Percentiles rank a stretch among this genome's conserved stretches.
Evolutionary conservation across 2,888 invertebrate genomes (phyloP).

Genomic region (Scrobipalpa atriplicella): DNA sequence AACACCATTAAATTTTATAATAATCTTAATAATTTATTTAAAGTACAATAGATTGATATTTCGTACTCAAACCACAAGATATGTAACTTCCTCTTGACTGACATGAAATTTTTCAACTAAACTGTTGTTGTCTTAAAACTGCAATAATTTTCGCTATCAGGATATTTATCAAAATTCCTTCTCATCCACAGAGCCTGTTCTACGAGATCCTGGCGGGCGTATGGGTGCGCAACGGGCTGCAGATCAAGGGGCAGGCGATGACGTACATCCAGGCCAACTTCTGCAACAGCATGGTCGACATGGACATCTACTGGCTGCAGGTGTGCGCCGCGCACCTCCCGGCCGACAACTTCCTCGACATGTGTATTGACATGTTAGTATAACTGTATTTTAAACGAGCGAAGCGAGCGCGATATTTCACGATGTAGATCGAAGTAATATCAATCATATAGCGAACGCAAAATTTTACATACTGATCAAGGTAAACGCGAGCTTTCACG

Average conservation of each 20-base stretch:
- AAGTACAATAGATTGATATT: too few relatives aligned
- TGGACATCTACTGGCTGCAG: conserved; percentile 97
- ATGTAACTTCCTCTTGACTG: too few relatives aligned
- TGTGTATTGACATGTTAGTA: conserved; percentile 92
- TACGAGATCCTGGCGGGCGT: conserved; percentile 97
- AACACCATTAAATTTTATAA: too few relatives aligned
- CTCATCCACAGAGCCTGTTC: conserved; percentile 90
- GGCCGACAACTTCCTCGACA: conserved; percentile 92
- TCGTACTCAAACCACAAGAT: too few relatives aligned
- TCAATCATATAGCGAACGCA: too few relatives aligned
- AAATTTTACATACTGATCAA: too few relatives aligned
- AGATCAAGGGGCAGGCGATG: conserved; percentile 99
- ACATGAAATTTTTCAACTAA: too few relatives aligned
- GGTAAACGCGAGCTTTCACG: too few relatives aligned
- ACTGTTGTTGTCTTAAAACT: too few relatives aligned
- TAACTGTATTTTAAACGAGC: not conserved
- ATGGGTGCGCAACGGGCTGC: conserved; percentile 98
- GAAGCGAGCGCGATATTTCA: not conserved
- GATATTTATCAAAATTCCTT: not conserved
- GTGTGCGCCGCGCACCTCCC: conserved; percentile 95
- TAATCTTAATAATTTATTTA: too few relatives aligned
- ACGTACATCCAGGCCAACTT: conserved; percentile 99
- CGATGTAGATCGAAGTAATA: too few relatives aligned
- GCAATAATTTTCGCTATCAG: not conserved
- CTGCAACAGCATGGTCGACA: conserved; percentile 99